These are phyloP conservation scores for Dromiciops gliroides DNA, from an alignment of 2,113 vertebrate genomes.

Conservation along the genomic window DNA sequence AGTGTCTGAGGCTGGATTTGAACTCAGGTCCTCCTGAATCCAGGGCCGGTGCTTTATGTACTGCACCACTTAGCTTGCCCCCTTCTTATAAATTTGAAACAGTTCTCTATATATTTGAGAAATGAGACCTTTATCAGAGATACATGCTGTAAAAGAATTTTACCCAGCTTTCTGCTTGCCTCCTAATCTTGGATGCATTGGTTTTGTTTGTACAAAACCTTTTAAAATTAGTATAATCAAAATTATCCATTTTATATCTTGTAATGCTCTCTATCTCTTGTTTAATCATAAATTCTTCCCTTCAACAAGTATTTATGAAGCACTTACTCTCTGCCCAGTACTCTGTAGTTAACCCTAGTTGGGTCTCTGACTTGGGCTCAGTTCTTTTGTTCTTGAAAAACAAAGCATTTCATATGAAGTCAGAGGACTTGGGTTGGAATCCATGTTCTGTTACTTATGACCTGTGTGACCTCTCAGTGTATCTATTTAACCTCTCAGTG, in stretches of 20 bases:
- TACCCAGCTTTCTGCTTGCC: neutral
- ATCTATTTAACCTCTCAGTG: neutral
- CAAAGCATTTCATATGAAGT: neutral
- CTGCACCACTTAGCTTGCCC: too few relatives aligned
- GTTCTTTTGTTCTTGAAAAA: neutral
- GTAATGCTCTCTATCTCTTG: neutral
- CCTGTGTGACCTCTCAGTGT: neutral
- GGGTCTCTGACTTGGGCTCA: neutral
- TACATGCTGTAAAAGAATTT: neutral
- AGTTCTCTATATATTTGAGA: neutral
- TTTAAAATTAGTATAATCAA: neutral
- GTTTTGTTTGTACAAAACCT: neutral
- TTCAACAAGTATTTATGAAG: neutral
- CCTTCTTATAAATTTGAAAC: too few relatives aligned
- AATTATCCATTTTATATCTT: neutral
- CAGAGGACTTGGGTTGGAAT: neutral
- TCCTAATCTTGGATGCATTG: neutral
- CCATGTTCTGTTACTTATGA: neutral
- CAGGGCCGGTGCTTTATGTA: too few relatives aligned
- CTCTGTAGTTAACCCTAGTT: neutral
- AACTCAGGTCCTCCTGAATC: too few relatives aligned
- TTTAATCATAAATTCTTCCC: neutral
- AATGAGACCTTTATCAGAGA: neutral
- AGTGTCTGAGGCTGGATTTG: too few relatives aligned
- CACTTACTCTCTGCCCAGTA: neutral